Evolutionary conservation across 2,113 vertebrate species (phyloP).

Genomic region (Chinchilla lanigera): DNA sequence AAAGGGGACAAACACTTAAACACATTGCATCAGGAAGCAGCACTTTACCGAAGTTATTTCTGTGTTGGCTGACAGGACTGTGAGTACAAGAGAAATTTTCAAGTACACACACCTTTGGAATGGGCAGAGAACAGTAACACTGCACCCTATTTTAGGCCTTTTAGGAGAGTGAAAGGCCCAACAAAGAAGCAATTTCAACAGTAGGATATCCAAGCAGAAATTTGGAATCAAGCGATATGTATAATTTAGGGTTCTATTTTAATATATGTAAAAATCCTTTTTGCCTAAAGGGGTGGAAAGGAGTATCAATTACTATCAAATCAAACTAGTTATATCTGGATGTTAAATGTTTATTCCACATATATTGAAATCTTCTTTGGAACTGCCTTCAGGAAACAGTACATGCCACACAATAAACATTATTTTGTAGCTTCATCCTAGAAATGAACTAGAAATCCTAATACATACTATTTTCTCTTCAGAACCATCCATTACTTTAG

Average conservation of each 20-base stretch:
- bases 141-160: not conserved
- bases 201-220: not conserved
- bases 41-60: slow-evolving; percentile 40
- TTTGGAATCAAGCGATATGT: not conserved
- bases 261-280: not conserved
- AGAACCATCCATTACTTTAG: not conserved
- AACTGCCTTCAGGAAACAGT: not conserved
- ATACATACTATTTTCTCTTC: not conserved
- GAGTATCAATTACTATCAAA: not conserved
- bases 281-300: not conserved
- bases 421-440: too few species aligned
- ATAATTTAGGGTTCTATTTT: not conserved
- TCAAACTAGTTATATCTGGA: slow-evolving; percentile 10
- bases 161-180: not conserved
- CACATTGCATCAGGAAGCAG: slow-evolving; percentile 59
- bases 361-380: not conserved
- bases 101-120: not conserved
- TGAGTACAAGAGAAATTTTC: not conserved
- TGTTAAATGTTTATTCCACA: not conserved
- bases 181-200: not conserved
- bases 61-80: not conserved
- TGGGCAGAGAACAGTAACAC: too few species aligned
- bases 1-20: slow-evolving; percentile 78
- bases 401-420: not conserved
- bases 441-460: not conserved